phyloP scores from a whole-genome alignment of 1,140 invertebrate species.

The Lucilia sericata region DNA sequence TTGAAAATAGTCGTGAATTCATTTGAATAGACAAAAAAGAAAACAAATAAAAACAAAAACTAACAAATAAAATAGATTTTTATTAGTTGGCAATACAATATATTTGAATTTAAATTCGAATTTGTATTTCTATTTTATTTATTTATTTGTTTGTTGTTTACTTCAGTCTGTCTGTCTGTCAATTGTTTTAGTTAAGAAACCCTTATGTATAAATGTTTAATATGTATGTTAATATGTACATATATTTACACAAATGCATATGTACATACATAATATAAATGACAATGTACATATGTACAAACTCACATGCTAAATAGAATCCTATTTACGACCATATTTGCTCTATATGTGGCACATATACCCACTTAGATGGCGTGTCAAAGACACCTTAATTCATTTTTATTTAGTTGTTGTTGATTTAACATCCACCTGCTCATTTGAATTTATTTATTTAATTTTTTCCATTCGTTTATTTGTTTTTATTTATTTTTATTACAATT shows the following conservation, averaged over 20 bases:
- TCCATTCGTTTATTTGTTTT: constrained; percentile 28
- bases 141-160: constrained; percentile 28
- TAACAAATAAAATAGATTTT: constrained; percentile 44
- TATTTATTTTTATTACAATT: constrained; percentile 22
- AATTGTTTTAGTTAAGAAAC: constrained; percentile 9
- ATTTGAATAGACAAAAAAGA: background rate
- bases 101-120: constrained; percentile 19
- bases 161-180: no score
- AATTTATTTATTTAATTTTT: constrained; percentile 31
- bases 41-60: background rate
- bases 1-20: no score
- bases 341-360: constrained; percentile 10
- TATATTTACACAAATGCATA: no score
- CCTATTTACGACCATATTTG: background rate
- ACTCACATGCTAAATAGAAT: background rate
- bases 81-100: constrained; percentile 39
- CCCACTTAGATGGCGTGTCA: constrained; percentile 13
- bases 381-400: constrained; percentile 34
- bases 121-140: background rate
- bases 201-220: background rate
- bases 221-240: no score
- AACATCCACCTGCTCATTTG: constrained; percentile 40
- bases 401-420: constrained; percentile 10
- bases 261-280: no score
- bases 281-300: background rate